Evolutionary conservation across 2,888 invertebrate genomes (phyloP), one percentile per base, ranked within the genome.

Genomic region (Ptychoptera albimana): DNA sequence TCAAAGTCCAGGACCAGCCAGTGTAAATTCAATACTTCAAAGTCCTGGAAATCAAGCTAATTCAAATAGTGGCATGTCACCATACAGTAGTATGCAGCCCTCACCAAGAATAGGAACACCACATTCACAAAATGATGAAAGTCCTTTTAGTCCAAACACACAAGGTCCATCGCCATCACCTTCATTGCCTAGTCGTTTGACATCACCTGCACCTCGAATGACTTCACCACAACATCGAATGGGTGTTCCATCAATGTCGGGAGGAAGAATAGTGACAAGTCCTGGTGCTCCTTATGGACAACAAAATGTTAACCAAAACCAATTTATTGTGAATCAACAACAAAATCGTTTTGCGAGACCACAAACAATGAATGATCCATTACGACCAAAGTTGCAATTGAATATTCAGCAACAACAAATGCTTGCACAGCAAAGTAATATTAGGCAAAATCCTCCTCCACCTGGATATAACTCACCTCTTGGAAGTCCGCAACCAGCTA

Each of bases 41-140:
- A 73, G 72, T 54, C 73, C 73, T 1, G 62, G 64, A 1, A 64
- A 65, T 52, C 63, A 52, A n/a, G 47, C 50, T n/a, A 23, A 23
- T 23, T 60, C 54, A 45, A 59, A 56, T 51, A 67, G 67, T 1
- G 68, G 67, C 2, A 70, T 71, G 65, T 73, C 73, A n/a, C 74
- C 73, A 2, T 66, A 66, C 42, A 62, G 60, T 45, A 50, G 47
- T 8, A 65, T 70, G 61, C 73, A 74, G 52, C 69, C 69, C 8
- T 74, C 74, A 2, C 75, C 75, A 5, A 60, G 75, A 44, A 74
- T 76, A 42, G 74, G 74, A 7, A 76, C 75, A 8, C 76, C 76
- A 1, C 74, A 72, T 53, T 74, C 75, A 1, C 75, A 75, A 57
- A 66, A 66, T 44, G 74, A 76, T 46, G 74, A 73, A 44, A 72